Conservation (phyloP, 1,140 invertebrate genomes). For the Chrysomallon squamiferum region DNA sequence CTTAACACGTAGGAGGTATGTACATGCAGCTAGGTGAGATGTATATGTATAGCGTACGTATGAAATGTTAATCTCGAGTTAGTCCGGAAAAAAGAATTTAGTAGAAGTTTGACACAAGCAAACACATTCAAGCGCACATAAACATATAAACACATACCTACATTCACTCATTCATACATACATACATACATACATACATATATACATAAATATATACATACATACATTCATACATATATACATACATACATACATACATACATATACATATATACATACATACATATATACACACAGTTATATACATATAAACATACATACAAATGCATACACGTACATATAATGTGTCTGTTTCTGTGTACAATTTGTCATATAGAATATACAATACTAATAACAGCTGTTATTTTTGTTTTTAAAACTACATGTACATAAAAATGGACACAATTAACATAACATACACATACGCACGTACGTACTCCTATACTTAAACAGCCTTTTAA, state of each 20-base stretch:
- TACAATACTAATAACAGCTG: neutral
- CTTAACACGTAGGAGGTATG: too few relatives aligned
- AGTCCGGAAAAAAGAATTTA: too few relatives aligned
- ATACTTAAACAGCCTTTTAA: too few relatives aligned
- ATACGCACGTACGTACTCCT: constrained; percentile 11
- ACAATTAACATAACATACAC: constrained; percentile 8
- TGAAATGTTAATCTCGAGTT: too few relatives aligned
- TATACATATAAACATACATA: neutral
- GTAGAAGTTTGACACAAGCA: too few relatives aligned
- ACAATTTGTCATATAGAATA: neutral
- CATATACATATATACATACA: constrained; percentile 3
- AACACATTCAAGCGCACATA: too few relatives aligned
- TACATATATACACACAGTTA: neutral
- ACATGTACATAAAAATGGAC: neutral
- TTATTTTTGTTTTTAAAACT: neutral
- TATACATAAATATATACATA: neutral
- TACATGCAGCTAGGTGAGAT: too few relatives aligned
- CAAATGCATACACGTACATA: neutral
- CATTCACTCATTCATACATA: neutral
- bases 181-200: neutral
- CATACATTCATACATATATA: neutral
- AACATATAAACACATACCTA: constrained; percentile 13
- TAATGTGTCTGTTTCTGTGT: neutral
- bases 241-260: constrained; percentile 14
- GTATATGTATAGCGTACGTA: too few relatives aligned